Conservation (phyloP, 1,140 invertebrate genomes). For the Anastatus disparis region DNA sequence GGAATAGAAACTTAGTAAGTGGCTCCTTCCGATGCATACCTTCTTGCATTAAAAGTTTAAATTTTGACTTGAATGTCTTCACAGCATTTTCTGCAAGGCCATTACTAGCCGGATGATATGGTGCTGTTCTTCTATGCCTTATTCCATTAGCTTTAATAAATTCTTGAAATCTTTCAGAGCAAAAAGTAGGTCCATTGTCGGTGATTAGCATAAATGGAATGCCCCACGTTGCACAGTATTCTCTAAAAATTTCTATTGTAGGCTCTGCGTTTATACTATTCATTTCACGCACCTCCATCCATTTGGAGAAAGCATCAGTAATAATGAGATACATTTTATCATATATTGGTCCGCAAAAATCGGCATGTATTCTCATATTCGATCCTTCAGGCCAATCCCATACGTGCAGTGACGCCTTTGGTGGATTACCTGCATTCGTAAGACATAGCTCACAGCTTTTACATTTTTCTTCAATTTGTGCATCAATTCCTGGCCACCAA, state of each 20-base stretch:
- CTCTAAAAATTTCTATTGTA: slow-evolving; percentile 17
- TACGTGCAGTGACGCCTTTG: background rate
- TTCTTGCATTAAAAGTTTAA: background rate
- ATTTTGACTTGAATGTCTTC: background rate
- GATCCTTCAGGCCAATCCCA: too few species aligned
- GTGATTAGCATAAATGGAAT: background rate
- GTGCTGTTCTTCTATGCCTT: background rate
- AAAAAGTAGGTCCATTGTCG: background rate
- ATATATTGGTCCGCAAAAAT: background rate
- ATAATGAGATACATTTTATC: slow-evolving; percentile 24
- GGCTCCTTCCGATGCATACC: background rate
- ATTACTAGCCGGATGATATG: background rate
- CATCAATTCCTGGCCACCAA: too few species aligned
- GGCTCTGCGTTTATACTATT: background rate
- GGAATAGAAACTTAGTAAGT: background rate
- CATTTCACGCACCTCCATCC: slow-evolving; percentile 24
- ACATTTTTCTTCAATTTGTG: background rate
- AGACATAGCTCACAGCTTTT: background rate
- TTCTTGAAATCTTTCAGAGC: background rate
- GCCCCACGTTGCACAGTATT: too few species aligned
- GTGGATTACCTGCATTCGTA: background rate
- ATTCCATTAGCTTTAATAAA: background rate
- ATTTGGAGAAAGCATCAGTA: slow-evolving; percentile 29
- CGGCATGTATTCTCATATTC: background rate
- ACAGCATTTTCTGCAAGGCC: background rate